Base-by-base conservation (phyloP, 2,797 vertebrate genomes). In the Propithecus perrieri region DNA sequence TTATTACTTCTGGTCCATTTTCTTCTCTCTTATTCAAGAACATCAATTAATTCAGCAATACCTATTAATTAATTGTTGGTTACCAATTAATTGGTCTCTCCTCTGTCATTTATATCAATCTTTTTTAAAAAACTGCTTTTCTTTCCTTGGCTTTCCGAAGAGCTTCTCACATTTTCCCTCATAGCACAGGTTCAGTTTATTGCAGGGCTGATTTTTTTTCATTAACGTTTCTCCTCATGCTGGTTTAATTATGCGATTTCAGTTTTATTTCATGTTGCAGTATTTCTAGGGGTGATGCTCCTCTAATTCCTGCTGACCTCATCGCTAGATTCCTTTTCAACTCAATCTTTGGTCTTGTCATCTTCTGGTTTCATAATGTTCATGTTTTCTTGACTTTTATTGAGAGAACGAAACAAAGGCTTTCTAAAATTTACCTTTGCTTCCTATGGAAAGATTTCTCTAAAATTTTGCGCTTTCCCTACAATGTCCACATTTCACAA, bases 401-500 rank as follows among this genome's bases (percentile, higher is more conserved):
- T 50, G 88, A 63, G 38, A 84, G n/a, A 67, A 38, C 22, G 48
- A 94, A 96, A 26, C 79, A 85, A 95, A 76, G 65, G 43, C 46
- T 78, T 91, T 81, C 26, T 53, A 92, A 80, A 85, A 38, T 71
- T 69, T 50, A 53, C 50, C 57, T 87, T 91, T 83, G 67, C 69
- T 89, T 85, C 20, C 12, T 81, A 26, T 26, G 30, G 61, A 69
- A 94, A 92, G 85, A 65, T 50, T 71, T 76, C 53, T 48, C 79
- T 81, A 35, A 65, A 89, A 46, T 9, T 20, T 24, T 43, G 41
- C 65, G n/a, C 28, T 72, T 80, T 80, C 24, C 2, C 7, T 35
- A 7, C 3, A 8, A 3, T 38, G 30, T 35, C 48, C 30, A 24
- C 63, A 4, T 85, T 84, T 69, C 87, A 69, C 5, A 43, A 8